Evolutionary conservation across 1,140 invertebrate species (phyloP), one percentile per base, ranked within the genome.

Genomic region (Lutraria rhynchaena): DNA sequence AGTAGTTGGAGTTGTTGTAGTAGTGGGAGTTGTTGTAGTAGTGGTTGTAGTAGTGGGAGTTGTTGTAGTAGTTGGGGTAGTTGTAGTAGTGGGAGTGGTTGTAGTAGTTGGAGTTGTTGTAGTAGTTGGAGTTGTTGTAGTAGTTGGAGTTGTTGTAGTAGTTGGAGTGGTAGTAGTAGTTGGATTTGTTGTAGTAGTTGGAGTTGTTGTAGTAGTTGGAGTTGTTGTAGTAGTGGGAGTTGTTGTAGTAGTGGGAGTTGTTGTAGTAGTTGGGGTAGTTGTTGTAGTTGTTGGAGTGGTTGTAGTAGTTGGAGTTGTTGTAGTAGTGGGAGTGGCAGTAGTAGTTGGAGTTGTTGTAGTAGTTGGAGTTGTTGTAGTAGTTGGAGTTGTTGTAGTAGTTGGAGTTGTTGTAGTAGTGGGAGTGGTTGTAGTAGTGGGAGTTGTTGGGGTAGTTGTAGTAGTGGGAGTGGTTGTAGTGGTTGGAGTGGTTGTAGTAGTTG

Each of bases 391-490:
- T 35, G 70, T 13, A 13, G 51, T 37, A 0, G 70, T 57, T 27
- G 53, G 37, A 0, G 70, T 73, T 27, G 46, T 57, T 3, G 51
- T 31, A n/a, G 51, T 13, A 35, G 70, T n/a, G 35, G 70, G 57
- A 7, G 55, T 57, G 24, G 51, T 58, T 31, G 70, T 29, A 19
- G 35, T 1, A 17, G 55, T 55, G 15, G 70, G 57, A 3, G 51
- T 73, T 1, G 70, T 73, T 41, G 70, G 15, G 37, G 70, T 22
- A 7, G 51, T 13, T 37, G 70, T 37, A n/a, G 70, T 57, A 3
- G 51, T 24, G 9, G 55, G 24, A 2, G 55, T 49, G 2, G 33
- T 55, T 31, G 70, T 11, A 2, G 70, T 11, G 1, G 70, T 58
- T 17, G 31, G 41, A 2, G 70, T 37, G 35, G 70, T 58, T 41